These are phyloP conservation scores for Gallirallus australis DNA, from an alignment of 2,797 vertebrate species.

Conservation along the genomic window DNA sequence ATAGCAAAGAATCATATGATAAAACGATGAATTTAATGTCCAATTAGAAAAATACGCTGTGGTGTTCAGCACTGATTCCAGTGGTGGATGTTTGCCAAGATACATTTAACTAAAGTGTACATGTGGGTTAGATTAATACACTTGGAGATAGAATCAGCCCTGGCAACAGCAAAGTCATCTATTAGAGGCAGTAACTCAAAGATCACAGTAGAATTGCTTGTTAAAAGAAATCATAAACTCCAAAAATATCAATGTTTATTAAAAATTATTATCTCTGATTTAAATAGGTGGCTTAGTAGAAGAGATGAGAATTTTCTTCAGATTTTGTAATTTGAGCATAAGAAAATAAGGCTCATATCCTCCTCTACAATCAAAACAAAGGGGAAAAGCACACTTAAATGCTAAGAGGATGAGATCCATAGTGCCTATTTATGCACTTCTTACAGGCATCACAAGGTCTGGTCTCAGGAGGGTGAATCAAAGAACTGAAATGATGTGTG, in stretches of 20 bases:
- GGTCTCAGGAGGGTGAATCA: not conserved
- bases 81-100: conserved; percentile 57
- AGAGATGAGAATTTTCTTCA: not conserved
- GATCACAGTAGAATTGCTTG: conserved; percentile 47
- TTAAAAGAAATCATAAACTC: conserved; percentile 51
- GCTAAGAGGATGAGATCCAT: not conserved
- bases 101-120: conserved; percentile 38
- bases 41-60: conserved; percentile 40
- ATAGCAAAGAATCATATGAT: conserved; percentile 22
- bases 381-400: not conserved
- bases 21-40: conserved; percentile 22
- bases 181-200: conserved; percentile 59
- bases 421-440: not conserved
- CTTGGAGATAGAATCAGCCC: conserved; percentile 39
- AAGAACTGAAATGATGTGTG: not conserved
- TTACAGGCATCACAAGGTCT: not conserved
- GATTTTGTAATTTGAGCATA: not conserved
- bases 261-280: conserved; percentile 40
- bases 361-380: not conserved
- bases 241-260: conserved; percentile 21
- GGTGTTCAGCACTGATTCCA: conserved; percentile 2
- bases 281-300: conserved; percentile 19
- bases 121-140: conserved; percentile 22
- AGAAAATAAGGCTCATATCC: not conserved
- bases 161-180: conserved; percentile 52